phyloP scores from a whole-genome alignment of 1,140 invertebrate genomes.

The Agraylea sexmaculata region DNA sequence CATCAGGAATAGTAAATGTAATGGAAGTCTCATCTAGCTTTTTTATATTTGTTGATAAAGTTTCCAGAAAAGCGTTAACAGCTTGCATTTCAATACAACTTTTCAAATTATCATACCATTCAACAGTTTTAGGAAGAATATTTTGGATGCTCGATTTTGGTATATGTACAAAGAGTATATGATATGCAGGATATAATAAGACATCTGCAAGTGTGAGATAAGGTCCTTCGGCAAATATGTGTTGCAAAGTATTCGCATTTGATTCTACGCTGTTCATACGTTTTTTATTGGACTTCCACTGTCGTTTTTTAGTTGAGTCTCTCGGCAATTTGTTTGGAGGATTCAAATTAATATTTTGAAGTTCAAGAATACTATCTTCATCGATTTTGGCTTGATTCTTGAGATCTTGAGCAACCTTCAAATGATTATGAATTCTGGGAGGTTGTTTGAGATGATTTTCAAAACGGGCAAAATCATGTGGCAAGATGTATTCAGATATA shows the following conservation, averaged over 20 bases:
- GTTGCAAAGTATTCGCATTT: slow-evolving; percentile 45
- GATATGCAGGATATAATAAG: slow-evolving; percentile 61
- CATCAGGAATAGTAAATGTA: slow-evolving; percentile 22
- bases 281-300: slow-evolving; percentile 35
- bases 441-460: slow-evolving; percentile 80
- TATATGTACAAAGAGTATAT: slow-evolving; percentile 48
- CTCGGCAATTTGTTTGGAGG: slow-evolving; percentile 6
- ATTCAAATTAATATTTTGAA: no score
- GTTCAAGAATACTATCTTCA: no score
- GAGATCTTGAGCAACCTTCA: slow-evolving; percentile 59
- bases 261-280: slow-evolving; percentile 27
- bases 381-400: no score
- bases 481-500: slow-evolving; percentile 28
- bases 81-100: slow-evolving; percentile 26
- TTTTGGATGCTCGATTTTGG: slow-evolving; percentile 34
- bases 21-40: slow-evolving; percentile 15
- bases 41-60: background rate
- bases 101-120: slow-evolving; percentile 51
- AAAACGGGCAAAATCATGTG: slow-evolving; percentile 56
- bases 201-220: slow-evolving; percentile 75
- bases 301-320: slow-evolving; percentile 31
- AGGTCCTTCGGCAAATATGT: slow-evolving; percentile 74
- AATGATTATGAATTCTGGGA: slow-evolving; percentile 74
- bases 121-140: slow-evolving; percentile 49
- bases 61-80: slow-evolving; percentile 22